Conservation (phyloP, 2,888 invertebrate species). For the Leucophenga montana region DNA sequence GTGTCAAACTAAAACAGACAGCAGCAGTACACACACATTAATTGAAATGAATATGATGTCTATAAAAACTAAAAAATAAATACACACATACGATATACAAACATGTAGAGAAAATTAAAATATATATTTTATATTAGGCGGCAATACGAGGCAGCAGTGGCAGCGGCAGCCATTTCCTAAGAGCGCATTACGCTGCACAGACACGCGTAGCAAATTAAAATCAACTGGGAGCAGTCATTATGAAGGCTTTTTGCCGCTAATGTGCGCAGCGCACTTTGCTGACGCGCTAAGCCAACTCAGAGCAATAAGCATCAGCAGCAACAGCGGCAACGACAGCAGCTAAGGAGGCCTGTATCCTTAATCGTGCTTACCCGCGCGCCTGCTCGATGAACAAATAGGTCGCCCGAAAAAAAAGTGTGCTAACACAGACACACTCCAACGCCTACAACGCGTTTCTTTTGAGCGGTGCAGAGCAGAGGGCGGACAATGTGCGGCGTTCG, state of each 20-base stretch:
- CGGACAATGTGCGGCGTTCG: background rate
- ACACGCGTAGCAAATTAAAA: conserved; percentile 63
- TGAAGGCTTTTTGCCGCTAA: conserved; percentile 64
- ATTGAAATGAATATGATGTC: background rate
- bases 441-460: background rate
- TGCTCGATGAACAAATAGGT: conserved; percentile 23
- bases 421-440: conserved; percentile 9
- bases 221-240: conserved; percentile 68
- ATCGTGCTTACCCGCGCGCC: background rate
- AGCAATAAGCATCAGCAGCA: conserved; percentile 41
- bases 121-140: background rate
- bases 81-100: background rate
- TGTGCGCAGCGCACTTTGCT: conserved; percentile 46
- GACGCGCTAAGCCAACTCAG: conserved; percentile 14
- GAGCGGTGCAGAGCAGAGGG: no score
- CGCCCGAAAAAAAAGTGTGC: background rate
- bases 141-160: background rate
- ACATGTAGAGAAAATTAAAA: conserved; percentile 16
- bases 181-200: conserved; percentile 54
- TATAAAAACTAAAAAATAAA: background rate
- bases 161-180: conserved; percentile 35
- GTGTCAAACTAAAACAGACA: background rate
- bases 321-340: conserved; percentile 20
- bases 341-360: conserved; percentile 5
- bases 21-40: background rate